These are phyloP conservation scores for human DNA, from an alignment of 2,113 vertebrate genomes.

Conservation along the genomic window GRCh38 chr12:69826501-69827000, in stretches of 20 bases:
- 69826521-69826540: not conserved
- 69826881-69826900: not conserved
- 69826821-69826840: not conserved
- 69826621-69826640: not conserved
- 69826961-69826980: not conserved
- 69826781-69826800: not conserved
- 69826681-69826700: not conserved
- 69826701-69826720: not conserved
- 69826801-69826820: not conserved
- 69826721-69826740: not conserved
- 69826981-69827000: not conserved
- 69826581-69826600: not conserved
- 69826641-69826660: not conserved
- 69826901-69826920: not conserved
- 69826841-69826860: not conserved
- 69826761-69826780: not conserved
- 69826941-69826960: not conserved
- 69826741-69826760: not conserved
- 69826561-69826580: not conserved
- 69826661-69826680: not conserved
- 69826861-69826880: not conserved
- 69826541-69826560: not conserved
- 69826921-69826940: not conserved
- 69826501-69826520: not conserved
- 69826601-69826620: not conserved